A percentile compares a stretch with the other conserved stretches of the same genome.
Conservation (phyloP, 2,888 invertebrate genomes). For the Himalopsyche japonica region DNA sequence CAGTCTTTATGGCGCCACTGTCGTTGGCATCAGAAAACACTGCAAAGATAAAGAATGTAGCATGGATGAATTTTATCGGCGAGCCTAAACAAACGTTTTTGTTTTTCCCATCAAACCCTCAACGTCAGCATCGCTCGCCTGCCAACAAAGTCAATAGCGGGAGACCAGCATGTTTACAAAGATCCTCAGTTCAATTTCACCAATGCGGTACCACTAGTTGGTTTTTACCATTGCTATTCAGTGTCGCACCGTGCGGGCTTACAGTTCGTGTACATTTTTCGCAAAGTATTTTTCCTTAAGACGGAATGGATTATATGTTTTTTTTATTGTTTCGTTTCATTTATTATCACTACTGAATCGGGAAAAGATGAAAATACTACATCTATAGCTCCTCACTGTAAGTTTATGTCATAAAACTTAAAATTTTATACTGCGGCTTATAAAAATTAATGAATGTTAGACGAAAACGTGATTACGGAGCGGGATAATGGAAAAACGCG, state of each 20-base stretch:
- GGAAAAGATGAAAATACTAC: no score
- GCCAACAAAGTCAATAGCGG: background rate
- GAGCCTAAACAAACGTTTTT: background rate
- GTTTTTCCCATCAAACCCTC: background rate
- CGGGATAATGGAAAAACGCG: no score
- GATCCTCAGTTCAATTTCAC: background rate
- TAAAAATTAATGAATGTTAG: no score
- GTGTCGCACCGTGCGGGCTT: background rate
- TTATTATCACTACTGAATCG: no score
- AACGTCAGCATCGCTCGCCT: background rate
- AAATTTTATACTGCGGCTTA: no score
- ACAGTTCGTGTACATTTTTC: no score
- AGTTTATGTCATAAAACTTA: no score
- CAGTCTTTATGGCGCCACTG: background rate
- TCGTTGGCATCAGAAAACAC: background rate
- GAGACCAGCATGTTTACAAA: background rate
- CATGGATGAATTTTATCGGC: background rate
- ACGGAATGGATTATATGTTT: no score
- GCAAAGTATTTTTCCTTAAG: no score
- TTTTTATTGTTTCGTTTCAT: no score
- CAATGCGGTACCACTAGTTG: background rate
- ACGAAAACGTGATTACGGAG: no score
- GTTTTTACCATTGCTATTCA: background rate
- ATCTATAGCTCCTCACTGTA: no score
- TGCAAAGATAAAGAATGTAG: background rate